phyloP scores from a whole-genome alignment of 1,140 invertebrate genomes.

The Papilio polyxenes region DNA sequence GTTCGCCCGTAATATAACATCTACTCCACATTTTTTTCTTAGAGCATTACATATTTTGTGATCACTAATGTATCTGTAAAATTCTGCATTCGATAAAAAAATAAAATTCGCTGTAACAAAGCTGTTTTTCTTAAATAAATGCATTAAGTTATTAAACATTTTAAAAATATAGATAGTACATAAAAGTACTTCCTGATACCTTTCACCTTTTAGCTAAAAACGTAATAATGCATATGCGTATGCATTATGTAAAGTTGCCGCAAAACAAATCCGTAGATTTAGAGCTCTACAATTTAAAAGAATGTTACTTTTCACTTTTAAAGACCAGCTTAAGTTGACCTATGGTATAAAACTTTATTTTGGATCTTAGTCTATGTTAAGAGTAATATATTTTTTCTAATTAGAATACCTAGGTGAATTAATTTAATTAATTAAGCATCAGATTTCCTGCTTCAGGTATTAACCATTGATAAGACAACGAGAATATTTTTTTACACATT shows the following conservation, averaged over 20 bases:
- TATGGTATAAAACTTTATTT: not conserved
- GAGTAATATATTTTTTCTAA: too few species aligned
- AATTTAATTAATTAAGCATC: too few species aligned
- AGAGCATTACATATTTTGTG: too few species aligned
- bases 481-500: too few species aligned
- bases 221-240: conserved; percentile 26
- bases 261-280: conserved; percentile 44
- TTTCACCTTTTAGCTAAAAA: conserved; percentile 38
- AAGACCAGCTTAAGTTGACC: conserved; percentile 45
- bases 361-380: too few species aligned
- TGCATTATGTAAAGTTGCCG: conserved; percentile 47
- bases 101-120: not conserved
- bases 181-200: conserved; percentile 16
- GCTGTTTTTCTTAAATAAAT: conserved; percentile 16
- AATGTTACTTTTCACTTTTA: conserved; percentile 57
- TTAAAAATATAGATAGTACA: not conserved
- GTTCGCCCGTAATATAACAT: too few species aligned
- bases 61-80: too few species aligned
- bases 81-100: too few species aligned
- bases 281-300: conserved; percentile 50
- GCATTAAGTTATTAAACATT: not conserved
- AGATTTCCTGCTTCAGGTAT: too few species aligned
- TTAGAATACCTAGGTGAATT: too few species aligned
- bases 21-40: too few species aligned
- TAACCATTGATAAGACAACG: too few species aligned